Percentiles rank a stretch among this genome's conserved stretches.
Conservation (phyloP, 2,888 invertebrate species). For the Darwinula stevensoni region DNA sequence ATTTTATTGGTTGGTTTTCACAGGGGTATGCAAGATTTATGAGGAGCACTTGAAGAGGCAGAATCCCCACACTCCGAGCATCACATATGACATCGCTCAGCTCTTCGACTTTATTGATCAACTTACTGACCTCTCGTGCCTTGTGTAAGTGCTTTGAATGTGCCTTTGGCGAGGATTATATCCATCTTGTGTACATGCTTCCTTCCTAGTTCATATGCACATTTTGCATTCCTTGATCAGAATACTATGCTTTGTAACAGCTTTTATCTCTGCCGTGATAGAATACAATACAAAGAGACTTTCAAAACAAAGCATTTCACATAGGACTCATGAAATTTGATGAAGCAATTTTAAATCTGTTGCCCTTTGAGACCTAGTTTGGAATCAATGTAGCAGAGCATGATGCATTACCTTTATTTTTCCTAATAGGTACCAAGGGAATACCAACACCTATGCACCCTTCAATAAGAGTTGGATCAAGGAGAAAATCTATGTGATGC, state of each 20-base stretch:
- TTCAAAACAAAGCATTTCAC: too few relatives aligned
- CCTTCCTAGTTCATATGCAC: too few relatives aligned
- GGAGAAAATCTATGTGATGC: conserved; percentile 81
- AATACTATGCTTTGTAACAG: too few relatives aligned
- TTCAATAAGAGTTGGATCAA: conserved; percentile 99
- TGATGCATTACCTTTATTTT: too few relatives aligned
- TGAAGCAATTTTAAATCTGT: too few relatives aligned
- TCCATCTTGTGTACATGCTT: background rate
- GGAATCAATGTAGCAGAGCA: background rate
- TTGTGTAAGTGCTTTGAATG: conserved; percentile 32
- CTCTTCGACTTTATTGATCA: conserved; percentile 95
- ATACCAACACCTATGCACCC: conserved; percentile 81
- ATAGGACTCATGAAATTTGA: too few relatives aligned
- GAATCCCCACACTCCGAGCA: conserved; percentile 82
- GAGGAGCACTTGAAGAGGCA: conserved; percentile 88
- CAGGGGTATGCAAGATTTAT: conserved; percentile 85
- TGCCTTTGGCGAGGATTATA: too few relatives aligned
- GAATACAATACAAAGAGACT: conserved; percentile 1
- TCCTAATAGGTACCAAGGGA: conserved; percentile 47
- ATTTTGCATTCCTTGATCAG: too few relatives aligned
- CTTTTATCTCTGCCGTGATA: background rate
- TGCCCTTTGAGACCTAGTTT: too few relatives aligned
- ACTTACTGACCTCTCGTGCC: conserved; percentile 71
- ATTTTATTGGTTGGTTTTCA: conserved; percentile 10
- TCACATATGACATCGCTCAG: conserved; percentile 93